phyloP scores from a whole-genome alignment of 1,140 invertebrate species.

The Trichogramma pretiosum region DNA sequence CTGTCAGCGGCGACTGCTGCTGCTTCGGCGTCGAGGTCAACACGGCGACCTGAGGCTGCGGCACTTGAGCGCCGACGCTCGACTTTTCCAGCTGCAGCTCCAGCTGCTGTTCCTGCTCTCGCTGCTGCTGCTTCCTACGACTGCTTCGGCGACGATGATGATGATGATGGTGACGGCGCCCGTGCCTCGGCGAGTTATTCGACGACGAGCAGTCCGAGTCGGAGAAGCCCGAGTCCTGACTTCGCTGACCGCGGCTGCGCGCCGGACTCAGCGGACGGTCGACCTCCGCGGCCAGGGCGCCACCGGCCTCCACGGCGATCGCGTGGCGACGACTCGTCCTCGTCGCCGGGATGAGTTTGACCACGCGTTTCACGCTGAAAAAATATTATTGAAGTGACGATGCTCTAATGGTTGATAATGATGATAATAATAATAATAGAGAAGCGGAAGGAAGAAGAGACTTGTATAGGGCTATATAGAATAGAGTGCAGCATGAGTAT shows the following conservation, averaged over 20 bases:
- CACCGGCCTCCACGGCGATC: background rate
- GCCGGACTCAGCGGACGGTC: constrained; percentile 27
- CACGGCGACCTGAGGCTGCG: constrained; percentile 20
- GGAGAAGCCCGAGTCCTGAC: constrained; percentile 48
- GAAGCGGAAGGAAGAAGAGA: too few relatives aligned
- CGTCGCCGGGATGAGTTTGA: too few relatives aligned
- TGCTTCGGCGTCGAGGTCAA: constrained; percentile 36
- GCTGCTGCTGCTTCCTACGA: constrained; percentile 15
- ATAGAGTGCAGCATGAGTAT: too few relatives aligned
- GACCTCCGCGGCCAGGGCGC: background rate
- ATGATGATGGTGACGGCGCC: constrained; percentile 18
- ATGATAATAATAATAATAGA: too few relatives aligned
- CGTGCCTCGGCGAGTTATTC: constrained; percentile 11
- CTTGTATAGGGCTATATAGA: too few relatives aligned
- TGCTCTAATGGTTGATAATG: too few relatives aligned
- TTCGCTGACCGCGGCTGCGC: constrained; percentile 37
- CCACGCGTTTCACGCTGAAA: too few relatives aligned
- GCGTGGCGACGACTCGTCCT: too few relatives aligned
- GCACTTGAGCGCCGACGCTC: constrained; percentile 10
- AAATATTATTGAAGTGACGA: too few relatives aligned
- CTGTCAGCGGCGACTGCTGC: constrained; percentile 3
- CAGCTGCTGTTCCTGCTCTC: constrained; percentile 16
- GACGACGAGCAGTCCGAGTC: constrained; percentile 37
- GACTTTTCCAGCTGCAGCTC: constrained; percentile 20
- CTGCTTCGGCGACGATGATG: constrained; percentile 21